Evolutionary conservation across 2,888 invertebrate genomes (phyloP), one percentile per base, ranked within the genome.

Genomic region (Pyrrhosoma nymphula): DNA sequence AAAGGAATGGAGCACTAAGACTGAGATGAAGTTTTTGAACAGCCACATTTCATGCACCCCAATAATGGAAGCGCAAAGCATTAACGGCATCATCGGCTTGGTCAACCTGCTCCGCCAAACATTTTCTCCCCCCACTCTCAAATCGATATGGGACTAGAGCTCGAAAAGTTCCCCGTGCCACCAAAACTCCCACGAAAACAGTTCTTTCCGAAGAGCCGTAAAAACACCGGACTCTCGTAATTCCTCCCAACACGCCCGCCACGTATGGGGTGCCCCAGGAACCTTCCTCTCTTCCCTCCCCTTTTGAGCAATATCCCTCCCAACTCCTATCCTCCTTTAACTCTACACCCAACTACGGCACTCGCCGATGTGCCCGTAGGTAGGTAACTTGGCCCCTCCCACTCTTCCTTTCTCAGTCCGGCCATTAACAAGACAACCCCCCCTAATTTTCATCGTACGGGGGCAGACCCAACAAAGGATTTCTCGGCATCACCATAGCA

Each of bases 401-500:
- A 47, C 30, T 35, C 82, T 35, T 82, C 82, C 75, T 69, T 20
- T 39, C 69, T 47, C 47, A 47, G 63, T 69, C 26, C 47, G 56
- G 14, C 93, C 93, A 93, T 93, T 93, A 69, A 75, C 69, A 35
- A 75, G 93, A 39, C 82, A 30, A 39, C 60, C 26, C 93, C 26
- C 93, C 56, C 69, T 89, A 89, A 89, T 89, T 89, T 89, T 93
- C 93, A 93, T 93, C 93, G 26, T 56, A 47, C 2, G 47, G 47
- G 47, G 35, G 91, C 63, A 47, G 47, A 47, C 39, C 69, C 69
- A 69, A 93, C 93, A 93, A 93, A 93, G 93, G 93, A 93, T 69
- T 93, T 60, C 93, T 75, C 93, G 69, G 93, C 47, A 93, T 93
- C 69, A 47, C 69, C 75, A 93, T 93, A 55, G 93, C 93, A 75